These are phyloP conservation scores for Spicauda simplicius DNA, from an alignment of 2,888 invertebrate genomes.

Conservation along the genomic window DNA sequence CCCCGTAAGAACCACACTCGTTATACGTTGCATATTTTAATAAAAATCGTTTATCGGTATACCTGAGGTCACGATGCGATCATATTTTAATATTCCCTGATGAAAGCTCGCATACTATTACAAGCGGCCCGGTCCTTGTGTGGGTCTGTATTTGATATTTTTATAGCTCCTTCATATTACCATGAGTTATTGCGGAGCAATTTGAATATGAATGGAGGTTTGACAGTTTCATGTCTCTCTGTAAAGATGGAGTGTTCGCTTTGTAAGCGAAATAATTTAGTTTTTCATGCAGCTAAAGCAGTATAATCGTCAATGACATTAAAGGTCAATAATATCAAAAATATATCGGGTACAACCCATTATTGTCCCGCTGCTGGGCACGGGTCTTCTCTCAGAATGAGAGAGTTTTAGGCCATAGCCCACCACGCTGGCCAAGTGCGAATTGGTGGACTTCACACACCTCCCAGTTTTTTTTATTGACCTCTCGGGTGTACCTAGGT, in stretches of 20 bases:
- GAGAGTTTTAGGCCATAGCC: too few species aligned
- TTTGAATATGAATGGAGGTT: conserved; percentile 76
- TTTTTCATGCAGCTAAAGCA: not conserved
- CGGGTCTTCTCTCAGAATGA: too few species aligned
- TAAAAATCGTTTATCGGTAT: not conserved
- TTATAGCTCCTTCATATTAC: conserved; percentile 75
- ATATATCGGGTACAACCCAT: too few species aligned
- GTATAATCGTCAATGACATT: not conserved
- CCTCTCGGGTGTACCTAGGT: too few species aligned
- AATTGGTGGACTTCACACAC: too few species aligned
- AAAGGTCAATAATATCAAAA: too few species aligned
- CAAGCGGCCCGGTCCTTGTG: conserved; percentile 48
- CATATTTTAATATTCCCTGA: conserved; percentile 67
- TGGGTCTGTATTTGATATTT: conserved; percentile 77
- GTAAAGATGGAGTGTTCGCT: conserved; percentile 49
- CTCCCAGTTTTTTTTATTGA: too few species aligned
- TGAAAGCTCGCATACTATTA: conserved; percentile 54
- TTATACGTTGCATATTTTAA: not conserved
- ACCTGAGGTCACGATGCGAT: conserved; percentile 55
- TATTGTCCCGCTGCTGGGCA: too few species aligned
- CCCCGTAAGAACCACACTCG: too few species aligned
- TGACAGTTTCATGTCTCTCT: conserved; percentile 66
- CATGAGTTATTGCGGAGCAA: conserved; percentile 75
- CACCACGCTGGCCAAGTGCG: too few species aligned
- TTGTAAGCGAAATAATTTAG: not conserved